These are phyloP conservation scores for Psophia crepitans DNA, from an alignment of 2,113 vertebrate species.

Conservation along the genomic window DNA sequence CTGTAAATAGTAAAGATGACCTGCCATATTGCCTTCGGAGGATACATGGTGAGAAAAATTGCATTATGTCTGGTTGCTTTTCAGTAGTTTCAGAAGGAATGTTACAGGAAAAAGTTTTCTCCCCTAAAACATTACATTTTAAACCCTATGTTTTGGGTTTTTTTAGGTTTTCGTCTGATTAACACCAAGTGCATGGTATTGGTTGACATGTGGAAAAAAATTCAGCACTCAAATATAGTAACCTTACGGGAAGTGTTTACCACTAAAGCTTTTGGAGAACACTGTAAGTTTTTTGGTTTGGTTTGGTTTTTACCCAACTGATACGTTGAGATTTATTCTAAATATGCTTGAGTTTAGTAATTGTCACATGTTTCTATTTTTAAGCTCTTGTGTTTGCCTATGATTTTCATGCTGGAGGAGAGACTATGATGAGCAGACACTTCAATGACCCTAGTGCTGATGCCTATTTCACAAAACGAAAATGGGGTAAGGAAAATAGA, in stretches of 20 bases:
- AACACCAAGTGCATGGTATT: constrained; percentile 99
- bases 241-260: constrained; percentile 97
- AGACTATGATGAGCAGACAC: constrained; percentile 98
- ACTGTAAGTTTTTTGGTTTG: constrained; percentile 81
- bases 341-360: constrained; percentile 25
- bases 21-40: constrained; percentile 97
- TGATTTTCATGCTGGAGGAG: constrained; percentile 97
- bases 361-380: constrained; percentile 48
- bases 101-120: background rate
- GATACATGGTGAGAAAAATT: constrained; percentile 87
- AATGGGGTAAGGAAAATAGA: constrained; percentile 88
- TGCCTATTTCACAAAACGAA: constrained; percentile 96
- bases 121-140: background rate
- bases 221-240: constrained; percentile 96
- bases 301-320: background rate
- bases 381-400: constrained; percentile 97
- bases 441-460: constrained; percentile 96
- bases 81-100: background rate
- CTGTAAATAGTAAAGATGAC: constrained; percentile 98
- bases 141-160: background rate
- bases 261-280: constrained; percentile 98
- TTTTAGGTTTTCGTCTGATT: constrained; percentile 92
- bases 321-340: background rate
- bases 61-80: background rate
- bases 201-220: constrained; percentile 99